Percentiles rank a stretch among this genome's conserved stretches.
Evolutionary conservation across 1,140 invertebrate genomes (phyloP).

Genomic region (Magallana ariakensis): DNA sequence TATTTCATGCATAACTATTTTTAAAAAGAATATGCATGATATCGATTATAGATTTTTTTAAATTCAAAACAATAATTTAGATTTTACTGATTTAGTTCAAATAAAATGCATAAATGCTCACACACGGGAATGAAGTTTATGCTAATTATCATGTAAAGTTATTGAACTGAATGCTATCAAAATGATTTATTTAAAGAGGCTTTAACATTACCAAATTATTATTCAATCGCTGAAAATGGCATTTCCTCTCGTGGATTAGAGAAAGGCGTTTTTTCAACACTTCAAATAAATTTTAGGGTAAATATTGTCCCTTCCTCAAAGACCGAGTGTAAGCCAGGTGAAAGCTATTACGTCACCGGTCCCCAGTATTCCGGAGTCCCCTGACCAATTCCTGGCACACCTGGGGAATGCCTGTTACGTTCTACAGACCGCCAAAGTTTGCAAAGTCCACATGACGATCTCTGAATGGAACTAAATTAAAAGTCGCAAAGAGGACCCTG

Average conservation of each 20-base stretch:
- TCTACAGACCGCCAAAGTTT: too few species aligned
- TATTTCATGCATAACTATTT: too few species aligned
- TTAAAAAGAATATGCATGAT: too few species aligned
- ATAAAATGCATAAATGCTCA: not conserved
- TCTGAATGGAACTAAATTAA: too few species aligned
- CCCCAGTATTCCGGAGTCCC: not conserved
- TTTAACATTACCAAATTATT: conserved; percentile 14
- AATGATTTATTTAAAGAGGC: not conserved
- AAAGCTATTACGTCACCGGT: not conserved
- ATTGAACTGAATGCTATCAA: not conserved
- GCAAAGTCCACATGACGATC: too few species aligned
- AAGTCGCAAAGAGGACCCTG: too few species aligned
- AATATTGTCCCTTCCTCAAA: conserved; percentile 10
- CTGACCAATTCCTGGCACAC: not conserved
- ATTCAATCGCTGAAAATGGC: conserved; percentile 12
- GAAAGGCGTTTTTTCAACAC: conserved; percentile 5
- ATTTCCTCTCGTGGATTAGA: conserved; percentile 25
- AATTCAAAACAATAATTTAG: too few species aligned
- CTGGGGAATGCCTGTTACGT: not conserved
- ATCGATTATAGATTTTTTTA: too few species aligned
- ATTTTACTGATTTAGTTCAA: not conserved
- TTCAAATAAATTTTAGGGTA: conserved; percentile 21
- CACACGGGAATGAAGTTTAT: not conserved
- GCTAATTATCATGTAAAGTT: not conserved
- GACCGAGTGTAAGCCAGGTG: not conserved